Base-by-base conservation (phyloP, 2,888 invertebrate genomes). In the Lasioglossum lativentre region DNA sequence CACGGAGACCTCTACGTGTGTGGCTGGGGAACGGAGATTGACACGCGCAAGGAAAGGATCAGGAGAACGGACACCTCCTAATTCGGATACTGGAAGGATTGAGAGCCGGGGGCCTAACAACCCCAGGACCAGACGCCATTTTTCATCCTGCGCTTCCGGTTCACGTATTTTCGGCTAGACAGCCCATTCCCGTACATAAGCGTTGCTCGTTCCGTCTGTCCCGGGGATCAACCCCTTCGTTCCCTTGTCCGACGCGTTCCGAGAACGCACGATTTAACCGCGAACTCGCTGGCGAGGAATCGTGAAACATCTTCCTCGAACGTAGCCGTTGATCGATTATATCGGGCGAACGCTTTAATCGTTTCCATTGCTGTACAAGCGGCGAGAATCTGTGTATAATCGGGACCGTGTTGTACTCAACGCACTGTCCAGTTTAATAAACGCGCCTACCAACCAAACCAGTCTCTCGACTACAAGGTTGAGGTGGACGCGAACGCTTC, bases 1-100 rank as follows among this genome's bases (percentile, higher is more conserved):
- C n/a, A n/a, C 45, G 45, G 56, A 47, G n/a, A 34, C 30, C 45
- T 85, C 93, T 92, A 91, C 92, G 92, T 92, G 93, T 93, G 93
- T 93, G 93, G 92, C 89, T 90, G 78, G 78, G 82, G 80, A 82
- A 78, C 81, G 78, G 75, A 81, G 89, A 91, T 88, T 88, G 86
- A 82, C 85, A 68, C 75, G 85, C 74, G 89, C 82, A 75, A 78
- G 86, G 80, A 74, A 85, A 83, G 91, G 90, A 90, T 88, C 88
- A 82, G 71, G 85, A 66, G 78, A 76, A 82, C 80, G 78, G 79
- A 89, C 84, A 76, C 80, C 82, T 84, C 83, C 86, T 40, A 40
- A 70, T 70, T 70, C 70, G 70, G 70, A n/a, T n/a, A 12, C n/a
- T 40, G 40, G 40, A 70, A 70, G 70, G 70, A 70, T 70, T 40